Percentiles rank a stretch among this genome's conserved stretches.
These are phyloP conservation scores for Chaetogeoica ovagalla DNA, from an alignment of 2,888 invertebrate genomes.

Conservation along the genomic window DNA sequence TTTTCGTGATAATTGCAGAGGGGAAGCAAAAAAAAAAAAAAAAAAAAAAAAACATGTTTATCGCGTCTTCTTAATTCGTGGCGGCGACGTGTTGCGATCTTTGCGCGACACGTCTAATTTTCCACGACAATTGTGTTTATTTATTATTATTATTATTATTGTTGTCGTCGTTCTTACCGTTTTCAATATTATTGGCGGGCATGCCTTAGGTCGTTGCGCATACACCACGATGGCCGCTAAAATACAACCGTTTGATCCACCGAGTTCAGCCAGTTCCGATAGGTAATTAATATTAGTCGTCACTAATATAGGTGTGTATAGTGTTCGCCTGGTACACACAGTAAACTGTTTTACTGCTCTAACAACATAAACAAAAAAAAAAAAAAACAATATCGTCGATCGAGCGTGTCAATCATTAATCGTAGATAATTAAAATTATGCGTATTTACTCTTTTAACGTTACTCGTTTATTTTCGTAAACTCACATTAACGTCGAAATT, in stretches of 20 bases:
- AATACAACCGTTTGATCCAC: conserved; percentile 69
- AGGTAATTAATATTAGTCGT: conserved; percentile 63
- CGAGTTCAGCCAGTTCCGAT: conserved; percentile 89
- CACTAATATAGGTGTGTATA: not conserved
- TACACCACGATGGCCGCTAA: conserved; percentile 56
- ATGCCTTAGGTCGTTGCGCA: conserved; percentile 6
- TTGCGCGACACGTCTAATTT: not conserved
- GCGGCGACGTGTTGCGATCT: not conserved
- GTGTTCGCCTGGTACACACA: not conserved
- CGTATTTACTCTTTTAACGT: no score
- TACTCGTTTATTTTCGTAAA: not conserved
- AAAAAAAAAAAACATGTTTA: not conserved
- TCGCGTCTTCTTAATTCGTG: not conserved
- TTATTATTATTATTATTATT: no score
- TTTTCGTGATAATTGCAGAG: not conserved
- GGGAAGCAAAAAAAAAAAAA: no score
- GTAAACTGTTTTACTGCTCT: not conserved
- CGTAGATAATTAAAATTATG: not conserved
- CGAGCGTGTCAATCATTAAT: not conserved
- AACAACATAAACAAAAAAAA: not conserved
- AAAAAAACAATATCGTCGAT: no score
- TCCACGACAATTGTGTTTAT: no score
- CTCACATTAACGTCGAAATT: not conserved
- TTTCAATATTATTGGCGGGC: not conserved
- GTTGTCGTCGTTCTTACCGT: not conserved